Conservation (phyloP, 1,140 invertebrate genomes). For the Campoletis sonorensis region DNA sequence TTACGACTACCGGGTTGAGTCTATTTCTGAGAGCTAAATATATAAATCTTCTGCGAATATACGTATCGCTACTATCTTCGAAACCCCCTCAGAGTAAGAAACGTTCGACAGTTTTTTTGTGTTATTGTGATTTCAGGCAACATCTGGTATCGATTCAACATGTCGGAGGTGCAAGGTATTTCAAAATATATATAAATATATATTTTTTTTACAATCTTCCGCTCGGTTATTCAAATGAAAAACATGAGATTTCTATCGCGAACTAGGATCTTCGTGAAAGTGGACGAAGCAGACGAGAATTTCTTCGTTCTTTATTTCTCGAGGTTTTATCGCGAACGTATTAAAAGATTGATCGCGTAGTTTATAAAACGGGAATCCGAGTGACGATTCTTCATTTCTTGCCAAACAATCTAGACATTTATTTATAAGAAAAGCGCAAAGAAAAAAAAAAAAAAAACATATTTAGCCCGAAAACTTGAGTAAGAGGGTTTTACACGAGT, state of each 20-base stretch:
- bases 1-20: slow-evolving; percentile 45
- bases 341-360: no score
- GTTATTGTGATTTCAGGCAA: slow-evolving; percentile 62
- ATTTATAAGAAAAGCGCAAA: no score
- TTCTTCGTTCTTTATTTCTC: no score
- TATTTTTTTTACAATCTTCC: slow-evolving; percentile 8
- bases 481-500: no score
- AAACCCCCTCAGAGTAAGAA: neutral
- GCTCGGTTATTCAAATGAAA: slow-evolving; percentile 10
- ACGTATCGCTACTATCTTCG: neutral
- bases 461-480: no score
- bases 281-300: no score
- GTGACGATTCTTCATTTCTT: neutral
- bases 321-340: no score
- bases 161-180: slow-evolving; percentile 73
- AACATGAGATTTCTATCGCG: neutral
- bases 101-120: slow-evolving; percentile 15
- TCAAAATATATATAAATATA: no score
- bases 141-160: slow-evolving; percentile 59
- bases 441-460: no score
- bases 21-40: slow-evolving; percentile 43
- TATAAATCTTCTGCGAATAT: slow-evolving; percentile 35
- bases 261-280: neutral
- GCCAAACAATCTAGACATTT: no score
- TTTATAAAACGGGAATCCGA: no score